phyloP scores from a whole-genome alignment of 1,140 invertebrate species.

The Euura lappo region DNA sequence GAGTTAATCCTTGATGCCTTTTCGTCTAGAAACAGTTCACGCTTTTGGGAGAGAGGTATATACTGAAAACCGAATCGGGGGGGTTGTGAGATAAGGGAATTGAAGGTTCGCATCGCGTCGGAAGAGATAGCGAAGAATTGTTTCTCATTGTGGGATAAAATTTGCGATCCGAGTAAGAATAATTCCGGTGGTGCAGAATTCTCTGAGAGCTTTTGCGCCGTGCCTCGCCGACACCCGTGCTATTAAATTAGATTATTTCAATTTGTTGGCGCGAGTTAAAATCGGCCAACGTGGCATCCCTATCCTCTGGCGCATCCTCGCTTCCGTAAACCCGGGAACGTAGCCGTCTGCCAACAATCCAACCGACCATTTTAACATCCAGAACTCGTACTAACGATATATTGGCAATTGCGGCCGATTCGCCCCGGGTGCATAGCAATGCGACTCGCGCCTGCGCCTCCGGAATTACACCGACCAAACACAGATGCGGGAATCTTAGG shows the following conservation, averaged over 20 bases:
- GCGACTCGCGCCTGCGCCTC: constrained; percentile 15
- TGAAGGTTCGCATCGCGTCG: too few relatives aligned
- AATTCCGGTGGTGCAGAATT: background rate
- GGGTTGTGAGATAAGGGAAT: too few relatives aligned
- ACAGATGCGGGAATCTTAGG: constrained; percentile 1
- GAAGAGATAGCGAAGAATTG: too few relatives aligned
- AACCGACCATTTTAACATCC: constrained; percentile 26
- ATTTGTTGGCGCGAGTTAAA: constrained; percentile 26
- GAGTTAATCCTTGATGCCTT: background rate
- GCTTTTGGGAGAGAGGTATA: background rate
- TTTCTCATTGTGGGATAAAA: too few relatives aligned
- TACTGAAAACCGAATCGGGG: too few relatives aligned
- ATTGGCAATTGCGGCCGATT: constrained; percentile 45
- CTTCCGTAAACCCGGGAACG: constrained; percentile 21
- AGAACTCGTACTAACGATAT: constrained; percentile 42
- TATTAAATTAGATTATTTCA: constrained; percentile 8
- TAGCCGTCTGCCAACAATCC: constrained; percentile 18
- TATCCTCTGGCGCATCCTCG: constrained; percentile 23
- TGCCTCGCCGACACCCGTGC: background rate
- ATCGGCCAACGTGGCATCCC: constrained; percentile 9
- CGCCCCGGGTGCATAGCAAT: constrained; percentile 26
- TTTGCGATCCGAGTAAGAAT: background rate
- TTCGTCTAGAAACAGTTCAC: background rate
- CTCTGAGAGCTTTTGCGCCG: background rate
- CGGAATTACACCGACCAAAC: constrained; percentile 21